A percentile compares a stretch with the other conserved stretches of the same genome.
Evolutionary conservation across 2,888 invertebrate genomes (phyloP).

Genomic region (Unio delphinus): DNA sequence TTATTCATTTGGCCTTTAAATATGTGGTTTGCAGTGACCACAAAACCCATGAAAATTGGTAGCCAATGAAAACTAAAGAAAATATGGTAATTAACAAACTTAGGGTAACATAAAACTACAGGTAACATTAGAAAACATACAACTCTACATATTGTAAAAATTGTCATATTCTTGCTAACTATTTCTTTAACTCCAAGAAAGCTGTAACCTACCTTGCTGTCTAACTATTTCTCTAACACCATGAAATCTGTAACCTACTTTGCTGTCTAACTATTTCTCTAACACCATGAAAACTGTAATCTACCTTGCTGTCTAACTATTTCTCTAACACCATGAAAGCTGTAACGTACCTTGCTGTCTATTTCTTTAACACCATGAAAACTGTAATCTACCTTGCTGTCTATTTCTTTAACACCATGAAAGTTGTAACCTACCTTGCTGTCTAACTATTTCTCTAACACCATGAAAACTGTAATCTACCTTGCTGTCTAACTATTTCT

Average conservation of each 20-base stretch:
- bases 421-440: conserved; percentile 69
- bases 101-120: too few species aligned
- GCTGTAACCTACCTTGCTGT: conserved; percentile 22
- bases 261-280: neutral
- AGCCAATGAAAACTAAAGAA: too few species aligned
- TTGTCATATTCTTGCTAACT: conserved; percentile 79
- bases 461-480: conserved; percentile 43
- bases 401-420: conserved; percentile 91
- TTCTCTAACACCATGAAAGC: conserved; percentile 87
- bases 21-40: too few species aligned
- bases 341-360: too few species aligned
- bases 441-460: neutral
- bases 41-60: too few species aligned
- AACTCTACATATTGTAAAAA: neutral
- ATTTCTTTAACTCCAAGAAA: conserved; percentile 92
- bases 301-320: conserved; percentile 86
- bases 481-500: conserved; percentile 87
- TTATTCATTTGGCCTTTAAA: too few species aligned
- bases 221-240: too few species aligned
- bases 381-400: conserved; percentile 78
- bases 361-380: neutral
- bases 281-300: conserved; percentile 2
- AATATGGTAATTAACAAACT: too few species aligned
- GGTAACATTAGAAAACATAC: too few species aligned
- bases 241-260: too few species aligned